Conservation (phyloP, 2,888 invertebrate species). For the Amorpha juglandis region DNA sequence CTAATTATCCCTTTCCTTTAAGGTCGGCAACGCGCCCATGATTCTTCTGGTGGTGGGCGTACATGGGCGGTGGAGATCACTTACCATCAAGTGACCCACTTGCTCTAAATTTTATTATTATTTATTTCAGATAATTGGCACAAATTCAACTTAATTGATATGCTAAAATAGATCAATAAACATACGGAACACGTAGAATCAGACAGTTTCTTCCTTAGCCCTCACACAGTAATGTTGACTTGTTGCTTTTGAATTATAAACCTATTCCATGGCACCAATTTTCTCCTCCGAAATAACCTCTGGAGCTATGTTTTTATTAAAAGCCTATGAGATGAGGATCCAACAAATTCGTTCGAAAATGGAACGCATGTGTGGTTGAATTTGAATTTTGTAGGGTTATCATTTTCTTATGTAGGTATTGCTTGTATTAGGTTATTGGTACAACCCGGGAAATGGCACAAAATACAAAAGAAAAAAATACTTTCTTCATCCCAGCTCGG, state of each 20-base stretch:
- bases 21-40: too few relatives aligned
- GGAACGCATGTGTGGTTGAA: conserved; percentile 1
- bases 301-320: conserved; percentile 21
- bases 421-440: background rate
- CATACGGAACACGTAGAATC: conserved; percentile 16
- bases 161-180: background rate
- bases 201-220: background rate
- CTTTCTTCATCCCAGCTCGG: too few relatives aligned
- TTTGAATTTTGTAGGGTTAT: background rate
- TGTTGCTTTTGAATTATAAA: conserved; percentile 39
- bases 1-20: too few relatives aligned
- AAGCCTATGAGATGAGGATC: conserved; percentile 7
- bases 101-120: too few relatives aligned
- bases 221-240: conserved; percentile 33
- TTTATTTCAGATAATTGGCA: too few relatives aligned
- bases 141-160: too few relatives aligned
- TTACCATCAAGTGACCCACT: too few relatives aligned
- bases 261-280: conserved; percentile 32
- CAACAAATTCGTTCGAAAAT: background rate
- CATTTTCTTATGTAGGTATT: background rate
- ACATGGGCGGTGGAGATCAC: too few relatives aligned
- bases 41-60: too few relatives aligned
- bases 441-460: too few relatives aligned
- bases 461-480: too few relatives aligned
- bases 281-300: conserved; percentile 30